Evolutionary conservation across 2,797 vertebrate species (phyloP), one percentile per base, ranked within the genome.

Genomic region (Microctenopoma stevenorrisi): DNA sequence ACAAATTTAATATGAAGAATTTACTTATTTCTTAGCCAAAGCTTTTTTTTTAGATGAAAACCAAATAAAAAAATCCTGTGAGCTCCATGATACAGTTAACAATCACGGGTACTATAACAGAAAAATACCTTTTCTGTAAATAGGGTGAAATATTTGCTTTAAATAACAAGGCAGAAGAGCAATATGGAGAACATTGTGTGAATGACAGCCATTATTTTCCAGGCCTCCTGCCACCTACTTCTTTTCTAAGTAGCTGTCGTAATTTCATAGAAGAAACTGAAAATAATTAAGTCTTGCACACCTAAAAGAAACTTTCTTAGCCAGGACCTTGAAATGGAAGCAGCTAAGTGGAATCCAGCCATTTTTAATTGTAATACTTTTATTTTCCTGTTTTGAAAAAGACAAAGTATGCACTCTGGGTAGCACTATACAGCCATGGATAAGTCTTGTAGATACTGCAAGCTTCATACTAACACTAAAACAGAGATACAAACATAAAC

Each of bases 361-460:
- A 28, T 15, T 1, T 48, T 54, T 50, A 26, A 40, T n/a, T 18
- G n/a, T 7, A 26, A 50, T 35, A 37, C 48, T 50, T 35, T 16
- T 30, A 5, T 26, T 44, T 44, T 28, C 12, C 33, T 10, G 3
- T 18, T 46, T 35, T 53, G 43, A 46, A 46, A 46, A 16, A 40
- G 10, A 38, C 4, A 10, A 15, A 15, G 13, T 16, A 15, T 43
- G 4, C 42, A 5, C 14, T 43, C 42, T 15, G 68, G 49, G 49
- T 26, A 87, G 70, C 40, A 53, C 6, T 22, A 67, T 48, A 72
- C 15, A 40, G 68, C 35, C n/a, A 51, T 4, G 7, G 51, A 14
- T 68, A 60, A 35, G 35, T 40, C 55, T 40, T 50, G 30, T 68
- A 77, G 51, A 85, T 72, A 70, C 62, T 79, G 56, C 64, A 70